phyloP scores from a whole-genome alignment of 1,140 invertebrate genomes.

The Neoseiulus cucumeris region DNA sequence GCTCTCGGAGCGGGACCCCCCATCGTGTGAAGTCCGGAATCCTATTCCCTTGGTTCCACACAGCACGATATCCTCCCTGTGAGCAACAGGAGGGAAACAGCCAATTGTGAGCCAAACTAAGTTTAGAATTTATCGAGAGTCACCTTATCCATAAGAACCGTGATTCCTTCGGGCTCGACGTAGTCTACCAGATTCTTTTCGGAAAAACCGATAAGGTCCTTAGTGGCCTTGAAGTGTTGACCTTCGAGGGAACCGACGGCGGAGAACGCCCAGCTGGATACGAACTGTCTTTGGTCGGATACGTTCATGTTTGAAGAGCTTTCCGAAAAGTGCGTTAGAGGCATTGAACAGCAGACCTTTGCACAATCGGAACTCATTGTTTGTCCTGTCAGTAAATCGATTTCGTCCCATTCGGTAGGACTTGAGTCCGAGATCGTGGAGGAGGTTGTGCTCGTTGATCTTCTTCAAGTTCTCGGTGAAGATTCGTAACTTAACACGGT shows the following conservation, averaged over 20 bases:
- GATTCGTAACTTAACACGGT: neutral
- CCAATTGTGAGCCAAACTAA: no score
- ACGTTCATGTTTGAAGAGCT: neutral
- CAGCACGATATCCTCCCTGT: no score
- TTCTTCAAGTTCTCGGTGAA: neutral
- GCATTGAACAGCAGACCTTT: neutral
- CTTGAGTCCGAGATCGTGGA: conserved; percentile 18
- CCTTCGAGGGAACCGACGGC: conserved; percentile 80
- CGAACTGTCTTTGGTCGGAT: conserved; percentile 29
- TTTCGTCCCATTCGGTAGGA: conserved; percentile 24
- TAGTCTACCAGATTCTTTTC: conserved; percentile 52
- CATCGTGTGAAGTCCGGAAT: no score
- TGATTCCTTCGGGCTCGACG: conserved; percentile 32
- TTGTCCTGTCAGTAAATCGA: conserved; percentile 17
- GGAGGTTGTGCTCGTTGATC: conserved; percentile 16
- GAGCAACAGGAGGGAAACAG: no score
- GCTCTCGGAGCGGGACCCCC: no score
- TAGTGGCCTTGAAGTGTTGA: conserved; percentile 69
- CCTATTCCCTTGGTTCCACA: no score
- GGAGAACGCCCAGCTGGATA: conserved; percentile 30
- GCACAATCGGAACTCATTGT: neutral
- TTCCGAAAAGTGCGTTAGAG: neutral
- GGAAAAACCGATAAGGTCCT: conserved; percentile 65
- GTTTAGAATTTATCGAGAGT: no score
- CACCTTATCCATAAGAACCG: conserved; percentile 38